phyloP scores from a whole-genome alignment of 2,888 invertebrate species.

The Trissolcus brochymenae region DNA sequence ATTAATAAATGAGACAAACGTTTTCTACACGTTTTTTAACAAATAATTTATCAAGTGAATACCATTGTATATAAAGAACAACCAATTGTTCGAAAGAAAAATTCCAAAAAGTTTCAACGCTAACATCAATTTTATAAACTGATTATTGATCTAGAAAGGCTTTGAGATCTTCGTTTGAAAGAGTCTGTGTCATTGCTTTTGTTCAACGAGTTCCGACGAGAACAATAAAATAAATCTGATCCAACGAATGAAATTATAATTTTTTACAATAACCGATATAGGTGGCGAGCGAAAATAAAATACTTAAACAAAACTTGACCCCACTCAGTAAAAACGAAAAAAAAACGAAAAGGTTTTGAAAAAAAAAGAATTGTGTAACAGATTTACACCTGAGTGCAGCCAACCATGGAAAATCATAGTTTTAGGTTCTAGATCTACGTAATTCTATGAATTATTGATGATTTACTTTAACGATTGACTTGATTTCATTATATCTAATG shows the following conservation, averaged over 20 bases:
- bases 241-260: not conserved
- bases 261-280: constrained; percentile 10
- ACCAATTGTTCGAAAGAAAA: not conserved
- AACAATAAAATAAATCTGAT: not conserved
- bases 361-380: not conserved
- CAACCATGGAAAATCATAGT: constrained; percentile 62
- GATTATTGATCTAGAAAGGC: not conserved
- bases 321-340: constrained; percentile 59
- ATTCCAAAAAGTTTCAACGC: too few species aligned
- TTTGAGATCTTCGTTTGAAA: not conserved
- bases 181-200: not conserved
- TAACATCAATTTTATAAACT: not conserved
- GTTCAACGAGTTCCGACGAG: not conserved
- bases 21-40: not conserved
- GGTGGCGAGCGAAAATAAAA: constrained; percentile 28
- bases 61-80: not conserved
- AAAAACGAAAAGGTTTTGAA: constrained; percentile 44
- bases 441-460: constrained; percentile 64
- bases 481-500: constrained; percentile 73
- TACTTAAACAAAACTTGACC: constrained; percentile 56
- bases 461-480: constrained; percentile 66
- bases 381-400: constrained; percentile 43
- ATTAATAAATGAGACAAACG: not conserved
- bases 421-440: constrained; percentile 58
- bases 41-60: constrained; percentile 1